Evolutionary conservation across 2,113 vertebrate species (phyloP).

Genomic region (Murina feae): DNA sequence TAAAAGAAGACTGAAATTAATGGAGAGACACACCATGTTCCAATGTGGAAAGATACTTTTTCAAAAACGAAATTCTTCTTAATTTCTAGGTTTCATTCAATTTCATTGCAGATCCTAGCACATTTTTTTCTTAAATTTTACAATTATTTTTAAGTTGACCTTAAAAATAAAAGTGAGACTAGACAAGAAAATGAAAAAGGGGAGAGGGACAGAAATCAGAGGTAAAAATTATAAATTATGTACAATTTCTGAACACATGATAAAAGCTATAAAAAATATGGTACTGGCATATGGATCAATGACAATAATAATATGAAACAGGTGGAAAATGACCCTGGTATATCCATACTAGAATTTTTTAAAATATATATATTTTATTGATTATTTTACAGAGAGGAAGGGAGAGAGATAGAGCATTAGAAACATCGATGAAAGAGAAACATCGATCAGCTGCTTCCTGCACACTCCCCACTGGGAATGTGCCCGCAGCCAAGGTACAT

Average conservation of each 20-base stretch:
- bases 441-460: too few species aligned
- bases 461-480: too few species aligned
- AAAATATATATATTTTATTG: too few species aligned
- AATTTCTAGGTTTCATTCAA: slow-evolving; percentile 16
- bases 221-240: not conserved
- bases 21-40: not conserved
- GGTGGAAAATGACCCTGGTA: accelerated
- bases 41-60: not conserved
- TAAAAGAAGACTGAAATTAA: slow-evolving; percentile 23
- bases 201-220: not conserved
- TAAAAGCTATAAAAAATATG: not conserved
- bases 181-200: not conserved
- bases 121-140: not conserved
- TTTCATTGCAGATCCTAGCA: not conserved
- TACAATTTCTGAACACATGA: not conserved
- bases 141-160: not conserved
- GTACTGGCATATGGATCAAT: not conserved
- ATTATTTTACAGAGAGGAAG: too few species aligned
- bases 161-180: not conserved
- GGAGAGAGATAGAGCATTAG: too few species aligned
- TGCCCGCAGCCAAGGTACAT: too few species aligned
- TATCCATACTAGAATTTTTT: not conserved
- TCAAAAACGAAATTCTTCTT: not conserved
- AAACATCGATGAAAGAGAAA: too few species aligned
- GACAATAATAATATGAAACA: not conserved